Conservation (phyloP, 2,888 invertebrate genomes). For the Perizoma affinitatum region DNA sequence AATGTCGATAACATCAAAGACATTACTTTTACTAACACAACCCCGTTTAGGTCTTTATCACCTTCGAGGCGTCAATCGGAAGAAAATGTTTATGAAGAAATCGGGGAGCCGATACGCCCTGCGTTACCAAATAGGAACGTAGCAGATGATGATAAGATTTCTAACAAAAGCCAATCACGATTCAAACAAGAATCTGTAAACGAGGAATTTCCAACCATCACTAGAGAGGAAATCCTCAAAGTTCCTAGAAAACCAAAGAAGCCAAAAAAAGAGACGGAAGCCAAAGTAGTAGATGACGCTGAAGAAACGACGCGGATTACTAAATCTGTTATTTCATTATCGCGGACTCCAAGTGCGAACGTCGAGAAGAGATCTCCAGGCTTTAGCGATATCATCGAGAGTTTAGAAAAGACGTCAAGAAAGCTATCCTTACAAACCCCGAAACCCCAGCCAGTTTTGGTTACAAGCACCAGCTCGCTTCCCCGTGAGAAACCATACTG, state of each 20-base stretch:
- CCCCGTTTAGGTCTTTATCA: conserved; percentile 45
- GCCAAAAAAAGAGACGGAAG: conserved; percentile 56
- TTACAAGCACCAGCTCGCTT: conserved; percentile 63
- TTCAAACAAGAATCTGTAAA: conserved; percentile 24
- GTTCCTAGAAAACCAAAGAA: conserved; percentile 72
- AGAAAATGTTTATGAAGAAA: conserved; percentile 78
- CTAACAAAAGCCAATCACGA: conserved; percentile 47
- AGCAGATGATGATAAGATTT: conserved; percentile 75
- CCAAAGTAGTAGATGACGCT: conserved; percentile 34
- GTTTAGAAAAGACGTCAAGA: conserved; percentile 55
- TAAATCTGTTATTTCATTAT: conserved; percentile 69
- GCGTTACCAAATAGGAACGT: conserved; percentile 56
- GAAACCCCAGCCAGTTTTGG: conserved; percentile 45
- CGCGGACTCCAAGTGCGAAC: conserved; percentile 71
- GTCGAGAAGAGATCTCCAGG: conserved; percentile 51
- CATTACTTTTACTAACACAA: conserved; percentile 35
- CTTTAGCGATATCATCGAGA: conserved; percentile 58
- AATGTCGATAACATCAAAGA: conserved; percentile 40
- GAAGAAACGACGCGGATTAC: conserved; percentile 63
- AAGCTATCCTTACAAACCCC: conserved; percentile 69
- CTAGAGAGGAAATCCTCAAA: conserved; percentile 70
- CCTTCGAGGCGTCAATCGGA: conserved; percentile 52
- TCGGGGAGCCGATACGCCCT: conserved; percentile 50
- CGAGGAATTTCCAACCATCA: conserved; percentile 59
- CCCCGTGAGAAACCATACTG: conserved; percentile 72